A percentile compares a stretch with the other conserved stretches of the same genome.
Evolutionary conservation across 2,113 vertebrate genomes (phyloP).

Genomic region (Fregata magnificens): DNA sequence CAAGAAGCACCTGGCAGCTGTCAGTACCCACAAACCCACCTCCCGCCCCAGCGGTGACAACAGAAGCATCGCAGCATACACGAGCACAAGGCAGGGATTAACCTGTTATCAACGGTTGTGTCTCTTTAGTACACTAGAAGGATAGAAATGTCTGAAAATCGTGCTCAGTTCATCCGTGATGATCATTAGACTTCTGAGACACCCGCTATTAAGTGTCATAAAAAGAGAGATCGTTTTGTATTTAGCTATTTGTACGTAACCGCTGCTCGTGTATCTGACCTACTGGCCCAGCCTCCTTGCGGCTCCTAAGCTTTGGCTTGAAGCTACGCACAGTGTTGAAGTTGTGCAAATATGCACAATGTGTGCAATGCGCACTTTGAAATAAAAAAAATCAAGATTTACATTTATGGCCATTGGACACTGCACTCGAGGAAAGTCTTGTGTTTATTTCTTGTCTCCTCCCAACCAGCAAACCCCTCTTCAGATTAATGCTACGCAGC

Average conservation of each 20-base stretch:
- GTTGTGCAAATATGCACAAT: not conserved
- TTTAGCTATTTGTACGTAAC: not conserved
- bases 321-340: not conserved
- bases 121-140: not conserved
- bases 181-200: not conserved
- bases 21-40: too few relatives aligned
- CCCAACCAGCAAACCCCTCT: not conserved
- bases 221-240: not conserved
- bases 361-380: not conserved
- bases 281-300: not conserved
- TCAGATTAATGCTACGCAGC: not conserved
- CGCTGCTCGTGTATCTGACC: not conserved
- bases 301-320: not conserved
- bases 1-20: not conserved
- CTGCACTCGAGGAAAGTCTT: not conserved
- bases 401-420: not conserved
- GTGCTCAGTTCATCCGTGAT: not conserved
- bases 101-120: not conserved
- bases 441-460: not conserved
- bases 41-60: not conserved
- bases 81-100: not conserved
- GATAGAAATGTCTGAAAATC: not conserved
- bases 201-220: not conserved
- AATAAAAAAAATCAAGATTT: not conserved
- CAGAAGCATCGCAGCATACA: accelerated